phyloP scores from a whole-genome alignment of 2,888 invertebrate species.

The Flexamia atlantica region DNA sequence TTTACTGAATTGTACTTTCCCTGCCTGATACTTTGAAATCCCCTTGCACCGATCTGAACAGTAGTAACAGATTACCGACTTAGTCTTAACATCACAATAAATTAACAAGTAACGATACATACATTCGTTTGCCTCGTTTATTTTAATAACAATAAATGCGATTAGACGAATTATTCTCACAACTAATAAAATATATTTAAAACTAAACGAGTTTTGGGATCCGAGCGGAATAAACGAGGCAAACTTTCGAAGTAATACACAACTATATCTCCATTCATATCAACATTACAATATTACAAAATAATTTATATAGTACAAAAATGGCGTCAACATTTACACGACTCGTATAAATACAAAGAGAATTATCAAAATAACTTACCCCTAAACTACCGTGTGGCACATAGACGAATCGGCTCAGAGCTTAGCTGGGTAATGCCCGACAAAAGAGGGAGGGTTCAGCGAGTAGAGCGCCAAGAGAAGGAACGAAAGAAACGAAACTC shows the following conservation, averaged over 20 bases:
- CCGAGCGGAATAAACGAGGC: slow-evolving; percentile 33
- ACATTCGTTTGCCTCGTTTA: slow-evolving; percentile 58
- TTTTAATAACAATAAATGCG: slow-evolving; percentile 57
- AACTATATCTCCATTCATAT: slow-evolving; percentile 58
- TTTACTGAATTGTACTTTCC: slow-evolving; percentile 10
- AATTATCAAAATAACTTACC: slow-evolving; percentile 63
- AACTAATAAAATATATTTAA: slow-evolving; percentile 54
- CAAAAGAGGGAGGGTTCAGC: neutral
- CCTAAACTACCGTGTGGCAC: slow-evolving; percentile 60
- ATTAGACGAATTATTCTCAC: slow-evolving; percentile 47
- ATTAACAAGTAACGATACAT: slow-evolving; percentile 57
- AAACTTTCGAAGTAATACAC: slow-evolving; percentile 29
- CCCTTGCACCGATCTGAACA: slow-evolving; percentile 38
- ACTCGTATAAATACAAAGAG: slow-evolving; percentile 61
- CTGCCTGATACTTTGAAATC: slow-evolving; percentile 14
- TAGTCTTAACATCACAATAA: slow-evolving; percentile 62
- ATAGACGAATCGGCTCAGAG: slow-evolving; percentile 3
- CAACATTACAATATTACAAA: slow-evolving; percentile 64
- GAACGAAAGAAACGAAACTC: neutral
- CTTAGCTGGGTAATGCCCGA: slow-evolving; percentile 44
- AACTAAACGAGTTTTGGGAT: slow-evolving; percentile 40
- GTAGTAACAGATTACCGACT: slow-evolving; percentile 61
- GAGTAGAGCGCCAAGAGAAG: neutral
- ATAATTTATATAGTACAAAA: slow-evolving; percentile 66
- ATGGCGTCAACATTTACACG: slow-evolving; percentile 63